A percentile compares a stretch with the other conserved stretches of the same genome.
phyloP scores from a whole-genome alignment of 2,797 vertebrate genomes.

The Anomalospiza imberbis region DNA sequence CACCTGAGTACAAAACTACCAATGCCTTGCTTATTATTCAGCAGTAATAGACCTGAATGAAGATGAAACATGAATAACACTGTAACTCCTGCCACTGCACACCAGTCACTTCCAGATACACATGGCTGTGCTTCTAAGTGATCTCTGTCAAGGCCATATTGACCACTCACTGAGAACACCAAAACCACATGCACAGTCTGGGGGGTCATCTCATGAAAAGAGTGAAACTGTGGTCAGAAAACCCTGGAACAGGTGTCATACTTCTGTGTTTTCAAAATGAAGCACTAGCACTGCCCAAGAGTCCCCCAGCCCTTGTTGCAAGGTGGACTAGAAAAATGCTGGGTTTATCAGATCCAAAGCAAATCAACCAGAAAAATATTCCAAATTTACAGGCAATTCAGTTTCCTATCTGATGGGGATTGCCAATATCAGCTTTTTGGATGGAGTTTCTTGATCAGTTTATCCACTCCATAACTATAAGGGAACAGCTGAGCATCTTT shows the following conservation, averaged over 20 bases:
- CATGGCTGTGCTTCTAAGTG: neutral
- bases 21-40: neutral
- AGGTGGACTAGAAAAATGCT: neutral
- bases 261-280: neutral
- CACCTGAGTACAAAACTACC: neutral
- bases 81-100: neutral
- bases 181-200: neutral
- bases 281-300: neutral
- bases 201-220: neutral
- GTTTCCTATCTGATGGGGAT: neutral
- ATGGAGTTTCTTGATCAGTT: neutral
- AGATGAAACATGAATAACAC: neutral
- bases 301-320: neutral
- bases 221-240: neutral
- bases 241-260: neutral
- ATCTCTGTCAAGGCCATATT: neutral
- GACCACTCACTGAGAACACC: neutral
- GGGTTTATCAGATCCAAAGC: neutral
- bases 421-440: neutral
- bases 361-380: neutral
- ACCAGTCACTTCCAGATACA: neutral
- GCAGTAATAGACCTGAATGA: neutral
- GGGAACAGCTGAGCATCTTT: neutral
- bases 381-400: neutral
- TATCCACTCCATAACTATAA: neutral